Base-by-base conservation (phyloP, 2,113 vertebrate genomes). In the Lates calcarifer region DNA sequence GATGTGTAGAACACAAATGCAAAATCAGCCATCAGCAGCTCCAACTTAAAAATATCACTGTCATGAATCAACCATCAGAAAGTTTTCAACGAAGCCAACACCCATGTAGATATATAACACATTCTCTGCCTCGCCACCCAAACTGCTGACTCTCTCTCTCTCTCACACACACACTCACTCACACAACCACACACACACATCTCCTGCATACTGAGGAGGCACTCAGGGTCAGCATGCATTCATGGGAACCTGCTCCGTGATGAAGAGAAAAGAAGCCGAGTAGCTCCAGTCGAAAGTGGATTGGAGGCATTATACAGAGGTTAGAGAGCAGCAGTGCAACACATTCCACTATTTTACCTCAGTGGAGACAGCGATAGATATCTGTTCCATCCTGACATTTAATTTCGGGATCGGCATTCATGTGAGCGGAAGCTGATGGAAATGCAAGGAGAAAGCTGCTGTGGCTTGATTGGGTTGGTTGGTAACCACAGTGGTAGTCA, bases 211-310 rank as follows among this genome's bases (percentile, higher is more conserved):
- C 82, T 85, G 66, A 63, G 49, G 60, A 87, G 33, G 51, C 45
- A 37, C 61, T 22, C 2, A 2, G 62, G 81, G 86, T 85, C 86
- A 80, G 67, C 49, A 69, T 84, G 70, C 56, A 81, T 74, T 87
- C 71, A 66, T 71, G 70, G 24, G 31, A 70, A 17, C 12, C 22
- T 63, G 53, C 58, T 89, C 56, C 53, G 45, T 62, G 75, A 84
- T 76, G 10, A 64, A 72, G 72, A 68, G 63, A 75, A 68, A 41
- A 84, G 78, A 81, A 72, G 70, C 58, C 31, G 47, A 33, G 35
- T n/a, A 66, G 61, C 58, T 51, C 41, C 0, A 28, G 18, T 24
- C 55, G 49, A 74, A 83, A 82, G 66, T 87, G 58, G 49, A 87
- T 77, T 79, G 71, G 58, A 74, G 31, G n/a, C 58, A 82, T 80